A percentile compares a stretch with the other conserved stretches of the same genome.
Conservation (phyloP, 2,888 invertebrate species). For the Limnephilus marmoratus region DNA sequence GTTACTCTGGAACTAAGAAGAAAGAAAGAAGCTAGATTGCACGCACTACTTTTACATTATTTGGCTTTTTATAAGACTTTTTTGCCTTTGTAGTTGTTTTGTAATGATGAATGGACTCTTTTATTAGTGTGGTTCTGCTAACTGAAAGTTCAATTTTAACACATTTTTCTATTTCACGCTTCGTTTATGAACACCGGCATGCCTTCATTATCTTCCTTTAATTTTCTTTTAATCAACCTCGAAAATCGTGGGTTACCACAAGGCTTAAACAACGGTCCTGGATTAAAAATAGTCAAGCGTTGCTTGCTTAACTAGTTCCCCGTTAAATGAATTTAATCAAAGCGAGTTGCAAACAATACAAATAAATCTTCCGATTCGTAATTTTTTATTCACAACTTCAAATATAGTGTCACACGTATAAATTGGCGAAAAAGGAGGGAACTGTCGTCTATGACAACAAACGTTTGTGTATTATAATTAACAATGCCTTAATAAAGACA, state of each 20-base stretch:
- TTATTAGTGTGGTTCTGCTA: too few species aligned
- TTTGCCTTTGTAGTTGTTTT: background rate
- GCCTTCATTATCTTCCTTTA: background rate
- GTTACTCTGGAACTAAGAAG: background rate
- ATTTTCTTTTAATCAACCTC: background rate
- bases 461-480: too few species aligned
- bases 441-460: too few species aligned
- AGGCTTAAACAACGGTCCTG: background rate
- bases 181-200: background rate
- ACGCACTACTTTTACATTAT: background rate
- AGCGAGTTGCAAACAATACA: background rate
- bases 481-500: too few species aligned
- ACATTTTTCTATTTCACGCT: background rate
- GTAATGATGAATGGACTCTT: background rate
- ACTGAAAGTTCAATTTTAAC: background rate
- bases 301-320: background rate
- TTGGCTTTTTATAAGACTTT: background rate
- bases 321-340: background rate
- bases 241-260: background rate
- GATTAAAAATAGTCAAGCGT: background rate
- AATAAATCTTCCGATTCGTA: too few species aligned
- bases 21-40: background rate
- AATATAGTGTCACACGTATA: too few species aligned
- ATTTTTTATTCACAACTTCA: too few species aligned
- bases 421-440: too few species aligned